These are phyloP conservation scores for Platypus cylindrus DNA, from an alignment of 2,888 invertebrate genomes.

Conservation along the genomic window DNA sequence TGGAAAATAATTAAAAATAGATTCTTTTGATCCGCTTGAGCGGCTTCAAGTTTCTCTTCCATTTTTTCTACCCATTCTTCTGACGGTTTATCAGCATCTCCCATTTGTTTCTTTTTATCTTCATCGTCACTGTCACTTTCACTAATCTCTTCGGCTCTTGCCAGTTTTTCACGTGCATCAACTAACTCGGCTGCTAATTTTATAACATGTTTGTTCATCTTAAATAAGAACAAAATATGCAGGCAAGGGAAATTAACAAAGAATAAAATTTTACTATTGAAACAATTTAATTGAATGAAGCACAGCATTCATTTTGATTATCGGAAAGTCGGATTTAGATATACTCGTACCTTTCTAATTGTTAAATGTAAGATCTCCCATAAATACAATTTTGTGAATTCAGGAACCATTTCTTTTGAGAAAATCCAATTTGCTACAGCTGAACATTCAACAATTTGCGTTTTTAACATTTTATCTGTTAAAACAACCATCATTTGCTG, in stretches of 20 bases:
- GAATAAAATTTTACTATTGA: not conserved
- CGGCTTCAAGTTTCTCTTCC: conserved; percentile 89
- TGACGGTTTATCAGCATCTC: conserved; percentile 49
- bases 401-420: conserved; percentile 81
- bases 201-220: conserved; percentile 87
- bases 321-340: too few relatives aligned
- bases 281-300: not conserved
- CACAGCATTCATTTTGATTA: not conserved
- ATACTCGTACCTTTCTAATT: conserved; percentile 61
- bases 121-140: conserved; percentile 60
- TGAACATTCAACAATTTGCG: conserved; percentile 92
- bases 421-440: conserved; percentile 98
- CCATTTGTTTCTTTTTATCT: conserved; percentile 29
- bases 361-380: conserved; percentile 96
- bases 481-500: conserved; percentile 95
- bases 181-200: conserved; percentile 69
- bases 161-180: conserved; percentile 77
- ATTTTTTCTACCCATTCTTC: conserved; percentile 82
- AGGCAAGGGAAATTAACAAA: conserved; percentile 1
- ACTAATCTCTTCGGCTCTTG: conserved; percentile 70
- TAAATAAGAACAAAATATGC: conserved; percentile 3
- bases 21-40: conserved; percentile 93
- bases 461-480: conserved; percentile 94
- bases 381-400: conserved; percentile 86
- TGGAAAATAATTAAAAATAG: conserved; percentile 95